Evolutionary conservation across 2,797 vertebrate genomes (phyloP), one percentile per base, ranked within the genome.

Genomic region (Tinamus major): DNA sequence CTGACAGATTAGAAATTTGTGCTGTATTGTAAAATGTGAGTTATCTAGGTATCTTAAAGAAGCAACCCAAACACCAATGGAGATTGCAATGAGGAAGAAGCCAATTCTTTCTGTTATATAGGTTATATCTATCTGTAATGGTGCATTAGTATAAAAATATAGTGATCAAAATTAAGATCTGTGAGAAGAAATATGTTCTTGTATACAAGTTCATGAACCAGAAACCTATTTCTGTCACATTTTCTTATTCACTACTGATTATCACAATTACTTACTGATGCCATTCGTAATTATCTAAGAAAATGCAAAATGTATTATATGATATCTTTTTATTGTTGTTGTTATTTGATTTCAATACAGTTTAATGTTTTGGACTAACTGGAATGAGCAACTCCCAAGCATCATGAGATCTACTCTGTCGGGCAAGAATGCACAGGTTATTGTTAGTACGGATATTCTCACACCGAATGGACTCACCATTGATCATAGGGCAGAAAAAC

Each of bases 341-440:
- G 31, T 84, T 89, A 84, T 97, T 97, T n/a, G 87, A 94, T 96
- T 97, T 94, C 93, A 95, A 85, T 95, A 14, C 90, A 99, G 99
- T 97, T 97, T 99, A 96, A 99, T 99, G 99, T 99, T 99, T 97
- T 99, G 99, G 99, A 99, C 99, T 92, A 99, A 99, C 97, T 99
- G 99, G 99, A 99, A 99, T 35, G 99, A 99, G 95, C 99, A 99
- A 82, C 98, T 98, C 55, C 99, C 99, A 5, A 99, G 99, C 96
- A 98, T 99, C 96, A 99, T 99, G 99, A 98, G 99, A 95, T 98
- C 99, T 63, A 99, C 99, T 2, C 95, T 99, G 53, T 97, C 98
- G 2, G 99, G 99, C 65, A 99, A 98, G 89, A 99, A 98, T 96
- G 98, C 99, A 56, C 99, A 98, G 94, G 98, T 99, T 59, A 98